A percentile compares a stretch with the other conserved stretches of the same genome.
Evolutionary conservation across 1,140 invertebrate genomes (phyloP).

Genomic region (Trigoniulus corallinus): DNA sequence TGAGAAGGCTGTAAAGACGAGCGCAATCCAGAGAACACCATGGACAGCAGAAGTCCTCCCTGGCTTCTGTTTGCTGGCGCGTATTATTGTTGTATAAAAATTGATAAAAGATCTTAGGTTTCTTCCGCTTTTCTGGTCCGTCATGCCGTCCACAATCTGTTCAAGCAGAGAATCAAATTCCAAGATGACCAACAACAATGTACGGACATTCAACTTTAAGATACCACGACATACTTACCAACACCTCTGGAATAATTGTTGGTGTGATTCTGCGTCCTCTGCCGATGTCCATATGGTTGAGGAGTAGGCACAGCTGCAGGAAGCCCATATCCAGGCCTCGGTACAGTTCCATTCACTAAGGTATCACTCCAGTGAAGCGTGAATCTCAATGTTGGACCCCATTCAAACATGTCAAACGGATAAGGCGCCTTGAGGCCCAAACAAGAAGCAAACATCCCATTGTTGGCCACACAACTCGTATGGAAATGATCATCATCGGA

Average conservation of each 20-base stretch:
- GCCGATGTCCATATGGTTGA: no score
- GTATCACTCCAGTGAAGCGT: constrained; percentile 63
- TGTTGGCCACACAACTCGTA: no score
- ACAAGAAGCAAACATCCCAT: no score
- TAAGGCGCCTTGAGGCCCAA: no score
- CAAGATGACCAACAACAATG: no score
- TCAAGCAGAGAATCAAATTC: no score
- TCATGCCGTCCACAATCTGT: background rate
- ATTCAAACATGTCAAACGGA: constrained; percentile 30
- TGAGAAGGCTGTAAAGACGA: constrained; percentile 69
- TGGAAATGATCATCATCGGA: no score
- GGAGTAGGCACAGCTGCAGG: no score
- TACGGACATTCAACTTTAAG: background rate
- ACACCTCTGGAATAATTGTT: background rate
- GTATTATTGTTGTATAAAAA: constrained; percentile 92
- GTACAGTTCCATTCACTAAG: constrained; percentile 47
- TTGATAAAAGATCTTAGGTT: constrained; percentile 71
- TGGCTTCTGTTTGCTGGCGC: constrained; percentile 82
- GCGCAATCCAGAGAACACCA: constrained; percentile 87
- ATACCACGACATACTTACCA: background rate
- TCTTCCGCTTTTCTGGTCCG: constrained; percentile 4
- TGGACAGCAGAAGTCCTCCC: constrained; percentile 78
- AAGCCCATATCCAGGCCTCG: constrained; percentile 37
- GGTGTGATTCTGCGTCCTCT: no score
- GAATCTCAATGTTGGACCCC: constrained; percentile 64